A percentile compares a stretch with the other conserved stretches of the same genome.
Conservation (phyloP, 2,888 invertebrate genomes). For the Perdita meconis region DNA sequence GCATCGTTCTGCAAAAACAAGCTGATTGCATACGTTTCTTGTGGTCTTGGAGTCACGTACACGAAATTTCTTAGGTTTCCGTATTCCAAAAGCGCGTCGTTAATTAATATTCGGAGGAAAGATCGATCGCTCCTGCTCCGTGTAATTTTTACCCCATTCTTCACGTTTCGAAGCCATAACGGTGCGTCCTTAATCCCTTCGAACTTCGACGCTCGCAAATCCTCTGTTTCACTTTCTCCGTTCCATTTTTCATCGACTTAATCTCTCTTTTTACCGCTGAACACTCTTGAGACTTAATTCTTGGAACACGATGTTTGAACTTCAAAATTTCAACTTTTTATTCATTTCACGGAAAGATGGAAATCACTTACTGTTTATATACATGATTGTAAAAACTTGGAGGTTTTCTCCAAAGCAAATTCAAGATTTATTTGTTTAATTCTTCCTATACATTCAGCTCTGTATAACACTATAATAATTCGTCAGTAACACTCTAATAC, state of each 20-base stretch:
- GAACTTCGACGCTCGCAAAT: slow-evolving; percentile 8
- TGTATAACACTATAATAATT: too few relatives aligned
- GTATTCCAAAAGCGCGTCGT: slow-evolving; percentile 31
- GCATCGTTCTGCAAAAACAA: background rate
- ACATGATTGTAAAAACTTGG: too few relatives aligned
- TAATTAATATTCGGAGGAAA: slow-evolving; percentile 44
- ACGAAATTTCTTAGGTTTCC: slow-evolving; percentile 36
- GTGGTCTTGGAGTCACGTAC: background rate
- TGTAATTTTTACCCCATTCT: slow-evolving; percentile 47
- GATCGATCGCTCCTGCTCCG: slow-evolving; percentile 30
- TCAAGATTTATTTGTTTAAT: too few relatives aligned
- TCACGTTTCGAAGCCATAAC: slow-evolving; percentile 37
- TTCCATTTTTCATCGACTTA: slow-evolving; percentile 11
- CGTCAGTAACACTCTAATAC: too few relatives aligned
- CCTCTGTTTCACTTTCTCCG: slow-evolving; percentile 25
- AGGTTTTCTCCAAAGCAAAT: too few relatives aligned
- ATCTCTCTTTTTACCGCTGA: slow-evolving; percentile 12
- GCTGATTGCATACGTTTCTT: background rate
- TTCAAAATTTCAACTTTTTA: too few relatives aligned
- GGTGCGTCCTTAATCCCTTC: slow-evolving; percentile 41
- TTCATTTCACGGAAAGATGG: too few relatives aligned
- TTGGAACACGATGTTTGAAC: background rate
- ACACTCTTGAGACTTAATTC: background rate
- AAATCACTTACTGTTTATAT: too few relatives aligned
- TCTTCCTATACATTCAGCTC: too few relatives aligned